Evolutionary conservation across 2,113 vertebrate genomes (phyloP).

Genomic region (Gobius niger): DNA sequence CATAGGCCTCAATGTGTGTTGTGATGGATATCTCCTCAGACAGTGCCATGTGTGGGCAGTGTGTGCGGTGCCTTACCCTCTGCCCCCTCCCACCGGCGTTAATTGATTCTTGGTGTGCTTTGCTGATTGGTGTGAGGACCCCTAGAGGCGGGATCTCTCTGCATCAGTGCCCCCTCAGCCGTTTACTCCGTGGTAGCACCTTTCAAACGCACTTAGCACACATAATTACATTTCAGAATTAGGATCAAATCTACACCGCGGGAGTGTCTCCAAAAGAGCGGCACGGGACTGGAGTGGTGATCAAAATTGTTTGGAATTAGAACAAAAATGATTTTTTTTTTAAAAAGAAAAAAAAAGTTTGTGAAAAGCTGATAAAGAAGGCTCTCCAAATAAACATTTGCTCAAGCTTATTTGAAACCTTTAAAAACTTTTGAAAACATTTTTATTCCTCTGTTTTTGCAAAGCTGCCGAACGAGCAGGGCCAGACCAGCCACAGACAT

Average conservation of each 20-base stretch:
- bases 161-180: slow-evolving; percentile 63
- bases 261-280: slow-evolving; percentile 10
- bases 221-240: neutral
- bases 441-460: neutral
- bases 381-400: too few relatives aligned
- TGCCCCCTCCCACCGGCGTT: slow-evolving; percentile 84
- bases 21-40: slow-evolving; percentile 79
- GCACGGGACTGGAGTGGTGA: neutral
- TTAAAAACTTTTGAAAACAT: neutral
- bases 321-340: neutral
- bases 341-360: neutral
- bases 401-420: neutral
- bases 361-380: too few relatives aligned
- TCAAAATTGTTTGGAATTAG: neutral
- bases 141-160: slow-evolving; percentile 74
- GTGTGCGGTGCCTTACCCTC: slow-evolving; percentile 72
- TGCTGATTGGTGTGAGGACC: slow-evolving; percentile 85
- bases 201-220: slow-evolving; percentile 22
- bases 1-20: slow-evolving; percentile 54
- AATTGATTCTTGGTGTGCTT: slow-evolving; percentile 82
- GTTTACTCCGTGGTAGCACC: slow-evolving; percentile 48
- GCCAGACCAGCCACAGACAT: slow-evolving; percentile 9
- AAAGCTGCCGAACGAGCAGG: neutral
- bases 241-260: slow-evolving; percentile 16
- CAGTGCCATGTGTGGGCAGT: slow-evolving; percentile 73